Evolutionary conservation across 2,113 vertebrate genomes (phyloP), one percentile per base, ranked within the genome.

Genomic region (Orientallactaga bullata): DNA sequence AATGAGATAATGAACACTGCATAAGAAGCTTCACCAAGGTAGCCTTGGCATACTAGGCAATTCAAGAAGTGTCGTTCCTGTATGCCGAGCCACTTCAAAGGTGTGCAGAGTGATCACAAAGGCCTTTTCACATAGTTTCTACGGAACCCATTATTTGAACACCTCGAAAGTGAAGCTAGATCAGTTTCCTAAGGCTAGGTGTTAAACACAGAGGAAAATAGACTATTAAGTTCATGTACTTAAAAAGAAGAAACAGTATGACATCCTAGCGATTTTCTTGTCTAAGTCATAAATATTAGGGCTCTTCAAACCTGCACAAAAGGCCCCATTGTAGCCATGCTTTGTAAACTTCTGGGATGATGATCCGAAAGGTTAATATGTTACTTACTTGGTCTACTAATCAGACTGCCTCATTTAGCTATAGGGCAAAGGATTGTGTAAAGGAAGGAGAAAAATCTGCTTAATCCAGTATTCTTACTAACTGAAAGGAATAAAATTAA

Each of bases 251-350:
- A 95, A 93, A 93, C 32, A 83, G 72, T 83, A 65, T 87, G 90
- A 89, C n/a, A 92, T 37, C 58, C 88, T 80, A 85, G 93, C 94
- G 93, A 96, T 96, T 92, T 96, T 97, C 91, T 92, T 93, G 82
- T 95, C 85, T 79, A 63, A 97, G 92, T 92, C 88, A 95, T 92
- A 97, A 97, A 96, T 95, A 97, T 96, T 95, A 95, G 90, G 71
- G 72, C 73, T 96, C 90, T 87, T 96, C 88, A 86, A 86, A 90
- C n/a, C 63, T 24, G n/a, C 60, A 96, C 85, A 94, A 89, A 95
- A 92, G 69, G 30, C 8, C 60, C 87, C 93, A 84, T 94, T 88
- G 94, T 96, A 96, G 78, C 63, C 71, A 77, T 26, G 88, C 94
- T 95, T 91, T 95, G 82, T 88, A 94, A 95, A 94, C 88, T 88